Base-by-base conservation (phyloP, 2,797 vertebrate species). In the Trematomus bernacchii region DNA sequence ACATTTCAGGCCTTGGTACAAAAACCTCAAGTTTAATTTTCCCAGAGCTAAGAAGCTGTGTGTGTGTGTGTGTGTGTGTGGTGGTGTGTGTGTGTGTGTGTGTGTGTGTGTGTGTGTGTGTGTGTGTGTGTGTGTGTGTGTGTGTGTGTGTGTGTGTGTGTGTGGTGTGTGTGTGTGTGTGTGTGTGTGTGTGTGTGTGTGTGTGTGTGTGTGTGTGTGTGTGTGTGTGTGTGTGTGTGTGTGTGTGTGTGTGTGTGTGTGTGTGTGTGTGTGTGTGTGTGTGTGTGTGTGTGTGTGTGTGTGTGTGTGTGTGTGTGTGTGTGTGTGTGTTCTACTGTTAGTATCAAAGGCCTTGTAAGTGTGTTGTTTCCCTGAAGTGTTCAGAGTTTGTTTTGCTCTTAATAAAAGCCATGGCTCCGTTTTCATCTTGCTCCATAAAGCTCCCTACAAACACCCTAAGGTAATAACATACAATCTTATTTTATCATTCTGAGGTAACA, bases 401-500 rank as follows among this genome's bases (percentile, higher is more conserved):
- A 53, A 79, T 77, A 73, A 85, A 85, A 82, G 82, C 79, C 85
- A 76, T 74, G 77, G 83, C 84, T 91, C 80, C 40, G 7, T 88
- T 75, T 84, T 78, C 54, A 65, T 81, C 67, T 73, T 21, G 62
- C 83, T 87, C 87, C 80, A 57, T 90, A 91, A 91, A 91, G 88
- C 86, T 91, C 85, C 82, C 85, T 70, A 92, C 74, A 83, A 87
- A 87, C 87, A 87, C 87, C 85, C 80, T 62, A 87, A 89, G 87
- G 88, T 92, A 81, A 88, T 85, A 87, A 91, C 87, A 93, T 94
- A 93, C 93, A 94, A 93, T 94, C 94, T 85, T 91, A 80, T 88
- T 89, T 92, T 73, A 92, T 92, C 89, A 89, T 89, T 94, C 83
- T 91, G 92, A 94, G 93, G 93, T 93, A 94, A 92, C 90, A 88